phyloP scores from a whole-genome alignment of 2,113 vertebrate species.

The Columba livia region DNA sequence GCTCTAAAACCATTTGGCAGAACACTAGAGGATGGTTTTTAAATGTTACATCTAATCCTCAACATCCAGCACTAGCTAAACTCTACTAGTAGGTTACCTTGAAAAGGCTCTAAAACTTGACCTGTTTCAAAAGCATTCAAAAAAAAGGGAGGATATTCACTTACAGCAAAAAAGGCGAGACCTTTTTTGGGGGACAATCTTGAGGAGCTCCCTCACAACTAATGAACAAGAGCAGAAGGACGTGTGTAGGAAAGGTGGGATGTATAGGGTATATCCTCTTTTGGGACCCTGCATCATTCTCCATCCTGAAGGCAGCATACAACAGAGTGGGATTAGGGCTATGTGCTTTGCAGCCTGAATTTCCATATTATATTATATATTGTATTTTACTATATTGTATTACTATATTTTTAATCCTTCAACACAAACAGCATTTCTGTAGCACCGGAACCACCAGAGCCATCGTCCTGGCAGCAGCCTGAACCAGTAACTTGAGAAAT shows the following conservation, averaged over 20 bases:
- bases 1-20: not conserved
- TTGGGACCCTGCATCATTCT: not conserved
- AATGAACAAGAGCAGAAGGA: accelerated
- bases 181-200: not conserved
- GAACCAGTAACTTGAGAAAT: not conserved
- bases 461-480: not conserved
- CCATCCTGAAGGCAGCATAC: not conserved
- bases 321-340: not conserved
- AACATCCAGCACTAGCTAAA: not conserved
- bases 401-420: not conserved
- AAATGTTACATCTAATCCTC: not conserved
- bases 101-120: not conserved
- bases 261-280: not conserved
- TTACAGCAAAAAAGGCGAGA: not conserved
- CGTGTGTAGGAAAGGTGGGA: accelerated
- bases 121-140: not conserved
- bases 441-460: not conserved
- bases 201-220: not conserved
- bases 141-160: not conserved
- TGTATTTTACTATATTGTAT: too few species aligned
- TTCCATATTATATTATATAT: not conserved
- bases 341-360: not conserved
- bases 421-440: not conserved
- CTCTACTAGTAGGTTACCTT: not conserved
- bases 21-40: not conserved